Evolutionary conservation across 2,113 vertebrate genomes (phyloP).

Genomic region (Thunnus maccoyii): DNA sequence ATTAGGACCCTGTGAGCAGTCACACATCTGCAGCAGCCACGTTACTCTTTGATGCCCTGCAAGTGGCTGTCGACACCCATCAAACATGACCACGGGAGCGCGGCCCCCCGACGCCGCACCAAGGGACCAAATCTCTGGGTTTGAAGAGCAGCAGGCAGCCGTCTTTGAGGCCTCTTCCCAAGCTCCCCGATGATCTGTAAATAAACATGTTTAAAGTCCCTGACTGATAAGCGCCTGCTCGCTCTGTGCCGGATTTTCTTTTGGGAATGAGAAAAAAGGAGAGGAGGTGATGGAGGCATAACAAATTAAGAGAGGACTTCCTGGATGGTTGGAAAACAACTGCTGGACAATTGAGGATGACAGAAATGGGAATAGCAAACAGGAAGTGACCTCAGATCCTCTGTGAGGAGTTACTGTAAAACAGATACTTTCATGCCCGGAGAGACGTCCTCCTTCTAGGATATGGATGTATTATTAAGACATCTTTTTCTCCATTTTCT

Average conservation of each 20-base stretch:
- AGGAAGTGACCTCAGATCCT: slow-evolving; percentile 77
- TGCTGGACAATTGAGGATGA: slow-evolving; percentile 46
- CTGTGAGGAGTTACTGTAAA: slow-evolving; percentile 35
- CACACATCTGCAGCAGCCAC: slow-evolving; percentile 75
- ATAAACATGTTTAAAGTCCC: slow-evolving; percentile 73
- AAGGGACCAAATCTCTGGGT: slow-evolving; percentile 38
- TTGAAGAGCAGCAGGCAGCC: slow-evolving; percentile 38
- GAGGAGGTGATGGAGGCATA: slow-evolving; percentile 65
- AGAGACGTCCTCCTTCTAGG: slow-evolving; percentile 12
- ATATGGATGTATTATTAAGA: not conserved
- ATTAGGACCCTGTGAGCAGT: slow-evolving; percentile 80
- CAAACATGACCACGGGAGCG: slow-evolving; percentile 59
- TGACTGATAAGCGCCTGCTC: slow-evolving; percentile 57
- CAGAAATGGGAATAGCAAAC: slow-evolving; percentile 63
- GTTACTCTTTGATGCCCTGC: slow-evolving; percentile 75
- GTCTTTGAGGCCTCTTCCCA: slow-evolving; percentile 50
- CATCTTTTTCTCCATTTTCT: not conserved
- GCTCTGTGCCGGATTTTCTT: slow-evolving; percentile 38
- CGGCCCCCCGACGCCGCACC: slow-evolving; percentile 46
- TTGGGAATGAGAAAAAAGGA: slow-evolving; percentile 51
- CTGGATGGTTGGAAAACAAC: slow-evolving; percentile 67
- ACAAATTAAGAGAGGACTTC: slow-evolving; percentile 77
- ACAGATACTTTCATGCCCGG: not conserved
- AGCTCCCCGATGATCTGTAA: slow-evolving; percentile 69
- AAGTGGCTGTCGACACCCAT: slow-evolving; percentile 73